Base-by-base conservation (phyloP, 2,113 vertebrate species). In the Dolichotis patagonum region DNA sequence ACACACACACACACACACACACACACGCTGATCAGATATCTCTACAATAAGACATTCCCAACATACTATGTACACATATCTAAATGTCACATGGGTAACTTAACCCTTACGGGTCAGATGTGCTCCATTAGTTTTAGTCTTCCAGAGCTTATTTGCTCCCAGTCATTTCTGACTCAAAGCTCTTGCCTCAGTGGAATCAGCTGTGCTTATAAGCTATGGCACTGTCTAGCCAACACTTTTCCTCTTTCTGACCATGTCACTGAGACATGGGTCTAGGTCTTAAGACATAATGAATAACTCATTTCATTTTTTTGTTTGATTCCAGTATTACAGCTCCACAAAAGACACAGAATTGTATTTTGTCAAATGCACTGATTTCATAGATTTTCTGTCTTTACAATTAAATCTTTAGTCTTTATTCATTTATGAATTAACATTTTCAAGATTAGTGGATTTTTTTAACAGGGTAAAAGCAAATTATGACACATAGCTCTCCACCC, bases 351-450 rank as follows among this genome's bases (percentile, higher is more conserved):
- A 56, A 63, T 32, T 95, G 54, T 93, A 60, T 56, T 63, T 65
- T 86, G 58, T 5, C 56, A 83, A 46, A 58, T 43, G 35, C 14
- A 77, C 22, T 30, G 2, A 62, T 92, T 81, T 63, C 58, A 52
- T 67, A 52, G 35, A 63, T 41, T 54, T 7, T 19, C 2, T 35
- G 56, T 6, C 6, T 52, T 89, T 58, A 63, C 62, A 5, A 69
- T 94, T 58, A n/a, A 94, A 91, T 73, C 54, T 65, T 91, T 94
- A 69, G 32, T 54, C 54, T 85, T 73, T 58, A n/a, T 73, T 54
- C 41, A n/a, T 81, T 71, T 43, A 6, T 65, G 35, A 46, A 22
- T 63, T 80, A 83, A 94, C 46, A 54, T 56, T 78, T 58, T 43
- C 3, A 43, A 77, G 90, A 75, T 81, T 8, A 26, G 73, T 41